Evolutionary conservation across 2,888 invertebrate genomes (phyloP), one percentile per base, ranked within the genome.

Genomic region (Stenchaetothrips biformis): DNA sequence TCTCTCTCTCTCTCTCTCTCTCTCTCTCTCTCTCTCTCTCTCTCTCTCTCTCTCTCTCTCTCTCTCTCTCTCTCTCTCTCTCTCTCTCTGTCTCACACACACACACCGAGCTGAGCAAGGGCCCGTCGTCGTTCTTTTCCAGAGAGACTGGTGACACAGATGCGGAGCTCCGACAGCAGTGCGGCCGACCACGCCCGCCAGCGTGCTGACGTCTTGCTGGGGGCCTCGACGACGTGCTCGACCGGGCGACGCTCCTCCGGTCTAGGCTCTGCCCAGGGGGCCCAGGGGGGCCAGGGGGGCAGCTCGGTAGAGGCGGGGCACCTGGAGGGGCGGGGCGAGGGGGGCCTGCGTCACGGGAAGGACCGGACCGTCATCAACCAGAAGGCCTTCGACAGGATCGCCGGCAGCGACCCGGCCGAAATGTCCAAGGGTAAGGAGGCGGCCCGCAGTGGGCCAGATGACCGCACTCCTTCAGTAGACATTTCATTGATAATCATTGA

Each of bases 31-130:
- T 79, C 48, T 13, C 80, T 47, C 78, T 47, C 49, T 16, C 25
- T 62, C 79, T 49, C 11, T 9, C 7, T 49, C 8, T 7, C 8
- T 49, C 11, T 49, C 49, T 7, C 11, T 9, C 11, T 7, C 8
- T 9, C 7, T 9, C 81, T 79, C 79, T 21, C 62, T 48, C n/a
- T 25, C 13, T 79, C 37, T 13, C 27, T 49, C 25, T 47, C 77
- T 59, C 67, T 79, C 67, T 27, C 48, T 79, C 48, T 78, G 78
- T 78, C 53, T n/a, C 49, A 62, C 59, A 79, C 53, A 53, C 79
- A 79, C 3, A 77, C 49, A 48, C 21, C 47, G 48, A 2, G 27
- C 78, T 78, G 53, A 78, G 80, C 77, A 13, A 53, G 1, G 6
- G 53, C 6, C 53, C 18, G 59, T 13, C 13, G 16, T 6, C 18